A percentile compares a stretch with the other conserved stretches of the same genome.
Evolutionary conservation across 2,888 invertebrate genomes (phyloP).

Genomic region (Macropis europaea): DNA sequence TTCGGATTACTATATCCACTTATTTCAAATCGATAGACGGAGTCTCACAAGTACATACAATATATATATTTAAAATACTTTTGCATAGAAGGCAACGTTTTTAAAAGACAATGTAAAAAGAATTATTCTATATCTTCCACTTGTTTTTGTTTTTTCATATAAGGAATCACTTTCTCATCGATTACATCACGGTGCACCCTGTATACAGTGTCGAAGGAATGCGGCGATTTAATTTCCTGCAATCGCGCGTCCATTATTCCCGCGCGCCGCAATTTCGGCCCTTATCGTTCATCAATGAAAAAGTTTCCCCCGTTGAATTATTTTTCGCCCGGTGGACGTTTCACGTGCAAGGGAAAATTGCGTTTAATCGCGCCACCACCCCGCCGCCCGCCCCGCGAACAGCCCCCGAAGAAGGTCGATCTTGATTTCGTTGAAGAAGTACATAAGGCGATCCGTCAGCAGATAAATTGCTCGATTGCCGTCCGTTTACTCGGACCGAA

Average conservation of each 20-base stretch:
- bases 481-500: slow-evolving; percentile 51
- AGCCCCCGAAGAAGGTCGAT: slow-evolving; percentile 34
- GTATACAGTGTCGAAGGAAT: background rate
- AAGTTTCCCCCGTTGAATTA: background rate
- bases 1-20: no score
- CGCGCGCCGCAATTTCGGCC: background rate
- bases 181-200: no score
- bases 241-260: slow-evolving; percentile 9
- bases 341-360: slow-evolving; percentile 2
- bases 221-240: slow-evolving; percentile 8
- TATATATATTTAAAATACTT: no score
- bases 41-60: no score
- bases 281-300: background rate
- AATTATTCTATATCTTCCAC: no score
- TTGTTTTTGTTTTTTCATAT: no score
- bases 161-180: no score
- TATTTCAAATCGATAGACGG: no score
- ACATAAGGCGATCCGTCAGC: slow-evolving; percentile 37
- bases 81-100: no score
- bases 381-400: background rate
- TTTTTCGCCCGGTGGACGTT: background rate
- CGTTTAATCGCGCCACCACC: slow-evolving; percentile 4
- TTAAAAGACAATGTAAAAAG: no score
- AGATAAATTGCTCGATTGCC: slow-evolving; percentile 55
- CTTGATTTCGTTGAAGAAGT: slow-evolving; percentile 42